A percentile compares a stretch with the other conserved stretches of the same genome.
These are phyloP conservation scores for Elgonia sp. DNA, from an alignment of 2,888 invertebrate genomes.

Conservation along the genomic window DNA sequence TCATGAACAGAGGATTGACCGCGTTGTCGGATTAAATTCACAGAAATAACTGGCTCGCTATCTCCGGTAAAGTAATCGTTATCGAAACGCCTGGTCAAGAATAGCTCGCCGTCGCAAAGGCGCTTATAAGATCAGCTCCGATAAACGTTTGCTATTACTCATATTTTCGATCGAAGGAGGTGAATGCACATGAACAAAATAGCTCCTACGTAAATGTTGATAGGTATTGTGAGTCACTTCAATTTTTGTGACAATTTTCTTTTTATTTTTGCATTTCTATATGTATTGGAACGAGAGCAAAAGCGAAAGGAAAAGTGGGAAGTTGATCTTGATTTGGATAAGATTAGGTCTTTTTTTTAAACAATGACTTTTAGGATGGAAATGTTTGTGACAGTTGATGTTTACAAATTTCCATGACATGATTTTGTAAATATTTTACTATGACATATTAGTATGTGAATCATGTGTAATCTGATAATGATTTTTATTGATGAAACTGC, in stretches of 20 bases:
- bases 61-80: slow-evolving; percentile 70
- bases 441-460: too few relatives aligned
- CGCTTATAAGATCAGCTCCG: slow-evolving; percentile 52
- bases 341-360: too few relatives aligned
- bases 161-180: slow-evolving; percentile 48
- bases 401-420: too few relatives aligned
- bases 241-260: slow-evolving; percentile 1
- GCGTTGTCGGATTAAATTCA: slow-evolving; percentile 81
- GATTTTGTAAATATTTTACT: too few relatives aligned
- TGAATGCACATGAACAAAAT: slow-evolving; percentile 58
- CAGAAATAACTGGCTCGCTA: slow-evolving; percentile 81
- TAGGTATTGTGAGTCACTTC: slow-evolving; percentile 43
- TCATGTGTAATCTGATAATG: too few relatives aligned
- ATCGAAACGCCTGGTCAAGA: slow-evolving; percentile 59
- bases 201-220: slow-evolving; percentile 35
- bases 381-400: too few relatives aligned
- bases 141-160: slow-evolving; percentile 53
- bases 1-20: slow-evolving; percentile 81
- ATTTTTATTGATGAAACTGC: too few relatives aligned
- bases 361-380: too few relatives aligned
- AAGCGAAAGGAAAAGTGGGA: too few relatives aligned
- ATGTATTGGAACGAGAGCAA: too few relatives aligned
- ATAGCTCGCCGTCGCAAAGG: slow-evolving; percentile 59
- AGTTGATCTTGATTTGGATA: too few relatives aligned
- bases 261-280: neutral